Evolutionary conservation across 2,888 invertebrate genomes (phyloP).

Genomic region (Synergus itoensis): DNA sequence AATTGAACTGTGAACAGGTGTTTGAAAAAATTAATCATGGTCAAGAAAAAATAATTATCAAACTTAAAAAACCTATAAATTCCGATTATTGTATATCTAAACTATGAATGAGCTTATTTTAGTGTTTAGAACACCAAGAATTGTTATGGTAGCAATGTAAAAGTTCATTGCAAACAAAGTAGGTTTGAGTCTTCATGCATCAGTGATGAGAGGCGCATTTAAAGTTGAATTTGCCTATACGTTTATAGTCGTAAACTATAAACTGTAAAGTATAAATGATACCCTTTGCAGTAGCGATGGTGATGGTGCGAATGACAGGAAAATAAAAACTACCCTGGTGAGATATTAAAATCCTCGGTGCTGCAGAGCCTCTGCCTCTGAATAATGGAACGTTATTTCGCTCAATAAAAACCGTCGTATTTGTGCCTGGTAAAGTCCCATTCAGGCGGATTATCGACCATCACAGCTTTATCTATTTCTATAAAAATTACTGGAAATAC

Average conservation of each 20-base stretch:
- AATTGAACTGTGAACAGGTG: no score
- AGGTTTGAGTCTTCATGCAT: constrained; percentile 22
- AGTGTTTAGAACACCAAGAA: background rate
- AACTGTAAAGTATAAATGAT: constrained; percentile 20
- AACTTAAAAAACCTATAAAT: background rate
- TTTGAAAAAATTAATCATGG: no score
- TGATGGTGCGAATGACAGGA: constrained; percentile 33
- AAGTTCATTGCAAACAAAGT: constrained; percentile 4
- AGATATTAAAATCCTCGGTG: constrained; percentile 32
- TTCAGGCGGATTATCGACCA: constrained; percentile 11
- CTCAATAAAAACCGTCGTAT: constrained; percentile 43
- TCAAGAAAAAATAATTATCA: no score
- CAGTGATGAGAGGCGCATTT: constrained; percentile 11
- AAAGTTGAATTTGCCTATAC: constrained; percentile 27
- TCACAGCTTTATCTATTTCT: constrained; percentile 13
- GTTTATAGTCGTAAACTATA: constrained; percentile 31
- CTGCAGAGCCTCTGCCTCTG: constrained; percentile 23
- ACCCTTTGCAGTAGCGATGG: constrained; percentile 3
- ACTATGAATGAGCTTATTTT: background rate
- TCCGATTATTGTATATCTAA: background rate
- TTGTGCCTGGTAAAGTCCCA: constrained; percentile 4
- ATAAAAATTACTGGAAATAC: background rate
- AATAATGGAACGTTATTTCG: constrained; percentile 50
- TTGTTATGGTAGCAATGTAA: background rate
- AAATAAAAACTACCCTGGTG: constrained; percentile 24